Conservation (phyloP, 2,797 vertebrate species). For the Pseudomugil tenellus region DNA sequence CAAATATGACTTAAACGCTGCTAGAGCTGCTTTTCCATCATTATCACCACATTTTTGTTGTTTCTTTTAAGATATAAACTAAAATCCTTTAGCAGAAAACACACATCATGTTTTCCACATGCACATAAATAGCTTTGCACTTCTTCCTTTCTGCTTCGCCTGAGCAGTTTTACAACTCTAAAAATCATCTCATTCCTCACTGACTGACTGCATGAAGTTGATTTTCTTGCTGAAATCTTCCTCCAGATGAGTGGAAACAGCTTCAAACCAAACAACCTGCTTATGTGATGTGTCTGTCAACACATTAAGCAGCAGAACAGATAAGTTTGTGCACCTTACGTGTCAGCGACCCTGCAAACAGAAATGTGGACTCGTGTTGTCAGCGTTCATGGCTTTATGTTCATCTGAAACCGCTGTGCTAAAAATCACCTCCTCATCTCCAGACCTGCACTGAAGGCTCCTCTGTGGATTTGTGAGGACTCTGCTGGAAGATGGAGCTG, state of each 20-base stretch:
- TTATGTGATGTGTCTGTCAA: background rate
- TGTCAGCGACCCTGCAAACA: background rate
- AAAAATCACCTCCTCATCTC: conserved; percentile 15
- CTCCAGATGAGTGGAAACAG: background rate
- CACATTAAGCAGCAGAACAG: background rate
- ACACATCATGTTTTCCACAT: background rate
- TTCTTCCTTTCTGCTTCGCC: background rate
- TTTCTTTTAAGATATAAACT: background rate
- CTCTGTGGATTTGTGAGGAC: conserved; percentile 1
- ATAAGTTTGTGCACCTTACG: background rate
- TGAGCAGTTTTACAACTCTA: conserved; percentile 3
- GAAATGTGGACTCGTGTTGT: background rate
- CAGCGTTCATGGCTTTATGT: background rate
- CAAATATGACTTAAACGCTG: background rate
- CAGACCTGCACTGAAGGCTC: background rate
- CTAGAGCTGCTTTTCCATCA: background rate
- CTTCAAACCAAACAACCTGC: background rate
- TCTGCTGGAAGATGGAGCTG: conserved; percentile 9
- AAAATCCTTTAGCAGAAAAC: background rate
- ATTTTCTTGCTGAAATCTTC: background rate
- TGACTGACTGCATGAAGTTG: background rate
- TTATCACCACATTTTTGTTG: background rate
- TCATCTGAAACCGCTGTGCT: background rate
- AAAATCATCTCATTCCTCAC: background rate
- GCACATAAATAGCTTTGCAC: background rate